These are phyloP conservation scores for Leptatherina wallacei DNA, from an alignment of 2,797 vertebrate species.

Conservation along the genomic window DNA sequence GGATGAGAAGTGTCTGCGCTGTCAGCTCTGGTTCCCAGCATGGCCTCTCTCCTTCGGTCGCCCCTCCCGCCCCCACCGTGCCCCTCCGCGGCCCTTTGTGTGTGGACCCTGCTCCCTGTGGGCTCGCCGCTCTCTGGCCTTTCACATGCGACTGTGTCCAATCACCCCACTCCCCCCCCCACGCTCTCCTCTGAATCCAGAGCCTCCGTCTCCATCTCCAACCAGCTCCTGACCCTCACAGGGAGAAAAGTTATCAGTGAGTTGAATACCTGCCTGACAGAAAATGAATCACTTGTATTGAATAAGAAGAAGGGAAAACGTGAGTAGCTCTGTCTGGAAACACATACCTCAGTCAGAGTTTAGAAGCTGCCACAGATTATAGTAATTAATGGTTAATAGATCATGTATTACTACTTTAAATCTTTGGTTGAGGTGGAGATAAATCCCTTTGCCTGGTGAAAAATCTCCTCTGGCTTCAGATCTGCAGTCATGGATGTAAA, in stretches of 20 bases:
- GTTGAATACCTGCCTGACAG: conserved; percentile 36
- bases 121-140: conserved; percentile 80
- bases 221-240: conserved; percentile 60
- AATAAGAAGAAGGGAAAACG: conserved; percentile 2
- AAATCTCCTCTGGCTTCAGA: neutral
- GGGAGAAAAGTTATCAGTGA: conserved; percentile 9
- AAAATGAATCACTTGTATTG: conserved; percentile 29
- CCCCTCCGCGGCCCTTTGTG: conserved; percentile 80
- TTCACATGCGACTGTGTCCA: conserved; percentile 87
- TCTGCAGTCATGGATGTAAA: neutral
- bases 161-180: conserved; percentile 76
- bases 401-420: neutral
- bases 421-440: neutral
- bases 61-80: conserved; percentile 53
- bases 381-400: neutral
- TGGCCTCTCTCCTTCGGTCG: conserved; percentile 63
- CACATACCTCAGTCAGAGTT: neutral
- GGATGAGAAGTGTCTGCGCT: conserved; percentile 81
- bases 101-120: conserved; percentile 76
- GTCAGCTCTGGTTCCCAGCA: conserved; percentile 82
- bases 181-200: conserved; percentile 53
- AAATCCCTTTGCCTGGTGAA: neutral
- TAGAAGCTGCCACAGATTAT: neutral
- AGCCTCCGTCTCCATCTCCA: conserved; percentile 68
- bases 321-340: neutral